Conservation (phyloP, 2,797 vertebrate genomes). For the Eremophila alpestris region DNA sequence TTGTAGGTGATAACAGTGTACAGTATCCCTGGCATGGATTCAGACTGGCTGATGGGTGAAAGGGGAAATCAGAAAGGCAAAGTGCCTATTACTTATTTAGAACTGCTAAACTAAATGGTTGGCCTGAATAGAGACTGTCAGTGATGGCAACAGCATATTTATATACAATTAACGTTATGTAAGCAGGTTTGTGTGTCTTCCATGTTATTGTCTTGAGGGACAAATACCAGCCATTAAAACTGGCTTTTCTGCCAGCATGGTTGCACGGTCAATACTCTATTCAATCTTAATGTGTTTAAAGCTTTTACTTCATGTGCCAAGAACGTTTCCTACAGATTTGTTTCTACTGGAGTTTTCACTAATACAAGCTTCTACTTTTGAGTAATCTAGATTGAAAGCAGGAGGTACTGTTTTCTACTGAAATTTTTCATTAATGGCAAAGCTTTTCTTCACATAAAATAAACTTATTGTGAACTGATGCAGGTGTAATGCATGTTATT, state of each 20-base stretch:
- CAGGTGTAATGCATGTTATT: constrained; percentile 59
- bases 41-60: constrained; percentile 98
- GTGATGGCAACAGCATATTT: constrained; percentile 77
- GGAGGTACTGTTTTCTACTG: constrained; percentile 81
- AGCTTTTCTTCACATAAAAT: constrained; percentile 79
- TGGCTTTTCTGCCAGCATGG: constrained; percentile 72
- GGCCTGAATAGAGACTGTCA: constrained; percentile 71
- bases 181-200: constrained; percentile 81
- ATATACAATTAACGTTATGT: constrained; percentile 81
- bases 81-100: constrained; percentile 99
- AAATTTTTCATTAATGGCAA: constrained; percentile 79
- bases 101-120: constrained; percentile 91
- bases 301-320: constrained; percentile 79
- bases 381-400: constrained; percentile 77
- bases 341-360: constrained; percentile 82
- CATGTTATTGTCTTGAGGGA: constrained; percentile 76
- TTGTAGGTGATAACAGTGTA: constrained; percentile 94
- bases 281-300: constrained; percentile 79
- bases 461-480: constrained; percentile 77
- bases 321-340: constrained; percentile 81
- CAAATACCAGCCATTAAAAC: constrained; percentile 71
- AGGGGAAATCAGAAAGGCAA: constrained; percentile 95
- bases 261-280: constrained; percentile 79
- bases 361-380: constrained; percentile 80
- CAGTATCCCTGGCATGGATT: constrained; percentile 93